Percentiles rank a stretch among this genome's conserved stretches.
phyloP scores from a whole-genome alignment of 2,113 vertebrate genomes.

The Rana temporaria region DNA sequence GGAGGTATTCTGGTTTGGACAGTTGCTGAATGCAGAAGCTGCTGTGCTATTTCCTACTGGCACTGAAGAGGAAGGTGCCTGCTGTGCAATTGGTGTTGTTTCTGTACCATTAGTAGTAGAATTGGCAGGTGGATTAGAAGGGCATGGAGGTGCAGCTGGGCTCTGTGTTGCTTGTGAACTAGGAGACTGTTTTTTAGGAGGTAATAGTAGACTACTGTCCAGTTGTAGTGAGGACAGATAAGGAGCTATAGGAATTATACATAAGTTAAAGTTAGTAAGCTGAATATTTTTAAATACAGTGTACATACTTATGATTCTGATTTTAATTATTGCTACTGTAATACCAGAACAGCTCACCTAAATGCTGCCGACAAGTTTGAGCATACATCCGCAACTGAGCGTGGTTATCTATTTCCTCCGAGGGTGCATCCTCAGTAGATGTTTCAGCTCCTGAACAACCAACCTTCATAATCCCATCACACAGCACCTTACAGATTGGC shows the following conservation, averaged over 20 bases:
- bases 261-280: not conserved
- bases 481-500: slow-evolving; percentile 90
- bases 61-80: slow-evolving; percentile 70
- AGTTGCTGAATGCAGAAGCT: slow-evolving; percentile 68
- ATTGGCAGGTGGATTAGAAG: slow-evolving; percentile 69
- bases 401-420: slow-evolving; percentile 91
- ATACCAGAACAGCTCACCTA: slow-evolving; percentile 75
- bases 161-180: slow-evolving; percentile 61
- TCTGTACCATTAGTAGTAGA: slow-evolving; percentile 69
- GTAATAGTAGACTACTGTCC: slow-evolving; percentile 88
- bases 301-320: not conserved
- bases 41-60: slow-evolving; percentile 67
- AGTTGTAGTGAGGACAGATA: slow-evolving; percentile 88
- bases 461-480: slow-evolving; percentile 90
- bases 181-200: slow-evolving; percentile 81
- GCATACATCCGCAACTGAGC: slow-evolving; percentile 92
- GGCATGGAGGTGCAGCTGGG: slow-evolving; percentile 57
- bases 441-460: slow-evolving; percentile 78
- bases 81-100: slow-evolving; percentile 67
- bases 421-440: slow-evolving; percentile 83
- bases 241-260: slow-evolving; percentile 75
- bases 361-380: slow-evolving; percentile 89
- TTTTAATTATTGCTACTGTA: not conserved
- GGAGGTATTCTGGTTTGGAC: slow-evolving; percentile 69
- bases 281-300: not conserved